Evolutionary conservation across 2,888 invertebrate species (phyloP).

Genomic region (Sminthurinus aureus): DNA sequence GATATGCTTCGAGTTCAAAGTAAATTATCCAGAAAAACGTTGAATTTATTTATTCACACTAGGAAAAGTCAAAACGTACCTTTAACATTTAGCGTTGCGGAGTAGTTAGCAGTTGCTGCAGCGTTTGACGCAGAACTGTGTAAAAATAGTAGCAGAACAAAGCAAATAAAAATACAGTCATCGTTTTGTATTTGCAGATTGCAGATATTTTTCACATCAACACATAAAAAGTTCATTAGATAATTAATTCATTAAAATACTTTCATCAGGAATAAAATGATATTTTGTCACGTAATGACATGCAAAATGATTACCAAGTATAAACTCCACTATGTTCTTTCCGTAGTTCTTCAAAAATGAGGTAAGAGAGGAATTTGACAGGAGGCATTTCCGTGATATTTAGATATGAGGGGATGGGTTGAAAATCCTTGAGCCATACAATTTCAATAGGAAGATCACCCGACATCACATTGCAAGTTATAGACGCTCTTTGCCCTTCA

Average conservation of each 20-base stretch:
- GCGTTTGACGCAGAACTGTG: slow-evolving; percentile 60
- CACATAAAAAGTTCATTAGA: too few species aligned
- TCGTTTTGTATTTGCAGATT: background rate
- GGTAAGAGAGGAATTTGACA: slow-evolving; percentile 55
- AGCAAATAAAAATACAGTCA: too few species aligned
- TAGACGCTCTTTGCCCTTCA: slow-evolving; percentile 57
- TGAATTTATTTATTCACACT: too few species aligned
- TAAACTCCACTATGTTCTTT: slow-evolving; percentile 63
- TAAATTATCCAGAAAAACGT: too few species aligned
- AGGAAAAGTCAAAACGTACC: slow-evolving; percentile 58
- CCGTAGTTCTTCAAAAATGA: slow-evolving; percentile 55
- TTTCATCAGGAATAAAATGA: too few species aligned
- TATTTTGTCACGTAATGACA: too few species aligned
- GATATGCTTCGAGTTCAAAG: too few species aligned
- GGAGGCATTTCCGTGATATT: slow-evolving; percentile 52
- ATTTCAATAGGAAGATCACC: slow-evolving; percentile 58
- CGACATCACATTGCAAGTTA: slow-evolving; percentile 56
- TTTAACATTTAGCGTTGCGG: slow-evolving; percentile 62
- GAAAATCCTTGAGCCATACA: slow-evolving; percentile 54
- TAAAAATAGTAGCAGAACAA: too few species aligned
- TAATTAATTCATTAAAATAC: background rate
- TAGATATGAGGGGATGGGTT: slow-evolving; percentile 44
- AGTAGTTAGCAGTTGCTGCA: slow-evolving; percentile 57
- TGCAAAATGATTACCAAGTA: slow-evolving; percentile 61
- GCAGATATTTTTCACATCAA: background rate